Percentiles rank a stretch among this genome's conserved stretches.
These are phyloP conservation scores for Isotomurus palustris DNA, from an alignment of 2,888 invertebrate species.

Conservation along the genomic window DNA sequence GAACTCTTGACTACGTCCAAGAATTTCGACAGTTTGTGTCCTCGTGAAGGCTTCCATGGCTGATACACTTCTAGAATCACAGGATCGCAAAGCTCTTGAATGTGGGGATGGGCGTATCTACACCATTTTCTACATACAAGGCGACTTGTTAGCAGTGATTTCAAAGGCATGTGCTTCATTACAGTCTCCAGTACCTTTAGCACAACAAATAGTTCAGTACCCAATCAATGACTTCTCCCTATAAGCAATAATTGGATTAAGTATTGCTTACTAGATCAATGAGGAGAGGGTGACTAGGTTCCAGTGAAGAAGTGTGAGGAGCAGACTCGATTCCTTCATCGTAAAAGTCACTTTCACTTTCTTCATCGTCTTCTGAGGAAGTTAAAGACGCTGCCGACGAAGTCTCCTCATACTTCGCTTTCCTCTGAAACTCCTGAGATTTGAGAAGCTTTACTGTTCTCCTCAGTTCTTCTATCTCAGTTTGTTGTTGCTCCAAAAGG, in stretches of 20 bases:
- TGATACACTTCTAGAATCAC: conserved; percentile 31
- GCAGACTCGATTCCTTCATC: conserved; percentile 11
- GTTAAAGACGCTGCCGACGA: conserved; percentile 7
- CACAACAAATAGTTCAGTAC: neutral
- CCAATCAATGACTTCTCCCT: neutral
- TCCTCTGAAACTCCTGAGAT: conserved; percentile 9
- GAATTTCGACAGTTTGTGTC: conserved; percentile 30
- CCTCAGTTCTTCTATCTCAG: neutral
- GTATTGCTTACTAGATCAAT: conserved; percentile 7
- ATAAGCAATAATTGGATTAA: neutral
- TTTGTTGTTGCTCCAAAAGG: neutral
- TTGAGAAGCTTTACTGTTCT: neutral
- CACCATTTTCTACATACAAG: conserved; percentile 34
- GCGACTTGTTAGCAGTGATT: conserved; percentile 23
- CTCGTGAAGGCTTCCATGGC: conserved; percentile 32
- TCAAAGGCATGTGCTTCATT: conserved; percentile 31
- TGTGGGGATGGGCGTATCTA: conserved; percentile 18
- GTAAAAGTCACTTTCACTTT: conserved; percentile 9
- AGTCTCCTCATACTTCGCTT: conserved; percentile 9
- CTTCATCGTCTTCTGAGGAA: neutral
- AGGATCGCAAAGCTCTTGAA: conserved; percentile 22
- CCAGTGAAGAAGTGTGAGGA: neutral
- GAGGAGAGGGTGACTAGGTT: conserved; percentile 6
- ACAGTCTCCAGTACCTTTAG: conserved; percentile 28
- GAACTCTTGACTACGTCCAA: conserved; percentile 28